Evolutionary conservation across 2,888 invertebrate species (phyloP), one percentile per base, ranked within the genome.

Genomic region (Scotopteryx bipunctaria): DNA sequence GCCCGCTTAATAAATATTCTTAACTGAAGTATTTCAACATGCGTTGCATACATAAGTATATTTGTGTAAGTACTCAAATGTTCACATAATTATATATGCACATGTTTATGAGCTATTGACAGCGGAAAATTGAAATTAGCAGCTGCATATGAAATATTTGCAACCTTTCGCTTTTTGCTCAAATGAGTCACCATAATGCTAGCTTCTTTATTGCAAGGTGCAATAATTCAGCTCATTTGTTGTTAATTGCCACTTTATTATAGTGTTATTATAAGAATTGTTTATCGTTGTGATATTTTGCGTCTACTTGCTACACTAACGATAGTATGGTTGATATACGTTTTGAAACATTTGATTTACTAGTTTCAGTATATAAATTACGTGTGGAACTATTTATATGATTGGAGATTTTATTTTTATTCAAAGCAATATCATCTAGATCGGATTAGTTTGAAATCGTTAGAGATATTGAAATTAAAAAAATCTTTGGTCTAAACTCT

Each of bases 121-220:
- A 73, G 73, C 69, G 66, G 63, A 60, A 61, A 65, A 65, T 65
- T 63, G 60, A 59, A 68, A 61, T 57, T 50, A 64, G 59, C 74
- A 76, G 68, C 69, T 76, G 77, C 55, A 42, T 50, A 58, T 59
- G 55, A 62, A 67, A 65, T 60, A 57, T 60, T 57, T 48, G 48
- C 40, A 44, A 52, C 54, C 46, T 50, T 50, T 55, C 8, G 49
- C 57, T 61, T 47, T 56, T 45, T 57, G 52, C 23, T 32, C 35
- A 33, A 15, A 43, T 44, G 25, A 40, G 16, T 23, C 37, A 40
- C 35, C 44, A 13, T 21, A 36, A 19, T 1, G 14, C 40, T 17
- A 5, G 33, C 17, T 15, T 50, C 36, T 16, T 31, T 41, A 43
- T 46, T 45, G 44, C 54, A 57, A 50, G 42, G 51, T 57, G 45